Base-by-base conservation (phyloP, 2,113 vertebrate species). In the Catharus fuscescens region DNA sequence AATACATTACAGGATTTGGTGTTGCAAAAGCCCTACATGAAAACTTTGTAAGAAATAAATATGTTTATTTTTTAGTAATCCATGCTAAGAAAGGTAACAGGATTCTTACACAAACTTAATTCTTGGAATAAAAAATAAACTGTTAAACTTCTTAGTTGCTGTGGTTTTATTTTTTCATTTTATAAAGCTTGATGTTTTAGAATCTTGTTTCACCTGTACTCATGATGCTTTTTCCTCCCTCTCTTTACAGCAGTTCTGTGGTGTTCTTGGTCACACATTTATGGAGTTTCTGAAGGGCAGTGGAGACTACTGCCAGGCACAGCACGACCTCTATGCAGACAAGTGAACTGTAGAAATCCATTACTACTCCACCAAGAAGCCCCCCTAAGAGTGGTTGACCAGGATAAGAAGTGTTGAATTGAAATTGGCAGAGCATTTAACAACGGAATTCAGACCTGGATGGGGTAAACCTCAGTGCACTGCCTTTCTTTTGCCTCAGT, bases 241-340 rank as follows among this genome's bases (percentile, higher is more conserved):
- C 83, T 97, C 92, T 97, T 95, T 98, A 97, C 99, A 99, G 99
- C 99, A 99, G 99, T 99, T 99, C 99, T 99, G 99, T 99, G 99
- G 99, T 99, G 99, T 99, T 99, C 99, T 99, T 97, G 99, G 99
- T 99, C 99, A 99, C 99, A 99, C 99, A 99, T 99, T 99, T 99
- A 99, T 99, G 99, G 99, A 99, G 99, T 99, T 99, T 99, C 99
- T 99, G 99, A 99, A 99, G 99, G 99, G 99, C 99, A 99, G 99
- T 99, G 99, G 99, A 98, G 99, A 99, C 98, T 99, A 99, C 99
- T 99, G 99, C 99, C 99, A 99, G 99, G 99, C 99, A 98, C 99
- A 99, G 99, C 99, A 99, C 99, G 99, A 98, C 97, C 98, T 99
- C 96, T 99, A 99, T 99, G 99, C 99, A 99, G 99, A 99, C 98